Conservation (phyloP, 2,797 vertebrate species). For the Gadopsis bispinosus region DNA sequence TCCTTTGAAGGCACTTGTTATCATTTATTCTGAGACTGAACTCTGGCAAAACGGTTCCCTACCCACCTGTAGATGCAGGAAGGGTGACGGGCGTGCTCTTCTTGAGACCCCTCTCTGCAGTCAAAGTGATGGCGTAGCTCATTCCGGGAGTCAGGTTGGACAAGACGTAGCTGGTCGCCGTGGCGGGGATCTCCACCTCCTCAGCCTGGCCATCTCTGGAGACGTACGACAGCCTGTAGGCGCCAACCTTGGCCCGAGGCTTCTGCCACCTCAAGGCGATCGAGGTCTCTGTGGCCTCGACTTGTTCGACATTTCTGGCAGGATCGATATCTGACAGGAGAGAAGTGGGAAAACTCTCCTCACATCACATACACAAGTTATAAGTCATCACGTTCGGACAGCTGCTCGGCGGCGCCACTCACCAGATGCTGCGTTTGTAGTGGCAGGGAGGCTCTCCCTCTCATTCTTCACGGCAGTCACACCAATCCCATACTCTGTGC, state of each 20-base stretch:
- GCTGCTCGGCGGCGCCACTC: constrained; percentile 66
- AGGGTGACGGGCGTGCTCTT: constrained; percentile 86
- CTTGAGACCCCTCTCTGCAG: constrained; percentile 88
- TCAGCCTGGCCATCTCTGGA: constrained; percentile 73
- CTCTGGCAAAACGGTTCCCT: background rate
- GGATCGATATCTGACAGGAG: constrained; percentile 88
- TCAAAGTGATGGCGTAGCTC: constrained; percentile 86
- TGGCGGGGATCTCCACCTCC: constrained; percentile 84
- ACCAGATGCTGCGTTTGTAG: constrained; percentile 94
- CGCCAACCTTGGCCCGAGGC: constrained; percentile 89
- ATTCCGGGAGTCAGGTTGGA: constrained; percentile 85
- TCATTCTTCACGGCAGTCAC: constrained; percentile 93
- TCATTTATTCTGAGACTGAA: background rate
- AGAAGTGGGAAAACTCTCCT: background rate
- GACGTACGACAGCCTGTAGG: constrained; percentile 86
- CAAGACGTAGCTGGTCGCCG: constrained; percentile 81
- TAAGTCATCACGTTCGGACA: constrained; percentile 56
- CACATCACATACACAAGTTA: constrained; percentile 3
- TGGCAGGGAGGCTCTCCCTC: constrained; percentile 91
- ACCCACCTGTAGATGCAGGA: constrained; percentile 88
- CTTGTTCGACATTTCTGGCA: constrained; percentile 86
- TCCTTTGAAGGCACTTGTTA: background rate
- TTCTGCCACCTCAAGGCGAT: constrained; percentile 88
- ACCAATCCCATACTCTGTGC: constrained; percentile 94
- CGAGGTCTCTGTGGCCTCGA: constrained; percentile 86